A percentile compares a stretch with the other conserved stretches of the same genome.
phyloP scores from a whole-genome alignment of 2,113 vertebrate species.

The Silurus meridionalis region DNA sequence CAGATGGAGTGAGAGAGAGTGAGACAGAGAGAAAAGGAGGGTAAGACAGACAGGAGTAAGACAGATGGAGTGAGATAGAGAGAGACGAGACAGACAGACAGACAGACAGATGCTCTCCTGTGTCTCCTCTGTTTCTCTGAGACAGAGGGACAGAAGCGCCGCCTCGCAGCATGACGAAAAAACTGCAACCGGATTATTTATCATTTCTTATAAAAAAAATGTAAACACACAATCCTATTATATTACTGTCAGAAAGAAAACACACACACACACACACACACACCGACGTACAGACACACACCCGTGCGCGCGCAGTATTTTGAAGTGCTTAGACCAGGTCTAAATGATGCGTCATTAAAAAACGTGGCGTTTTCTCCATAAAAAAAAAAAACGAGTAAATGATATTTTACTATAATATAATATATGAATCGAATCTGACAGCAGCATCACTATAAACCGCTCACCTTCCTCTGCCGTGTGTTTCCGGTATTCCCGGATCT shows the following conservation, averaged over 20 bases:
- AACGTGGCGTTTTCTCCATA: not conserved
- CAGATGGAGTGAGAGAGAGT: not conserved
- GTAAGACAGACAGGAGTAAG: not conserved
- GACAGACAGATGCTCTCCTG: constrained; percentile 50
- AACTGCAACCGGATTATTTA: not conserved
- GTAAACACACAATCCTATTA: not conserved
- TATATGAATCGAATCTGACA: not conserved
- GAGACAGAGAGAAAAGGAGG: not conserved
- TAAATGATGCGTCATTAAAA: too few relatives aligned
- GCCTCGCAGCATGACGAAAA: constrained; percentile 28
- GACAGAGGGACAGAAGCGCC: constrained; percentile 14
- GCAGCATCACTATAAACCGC: not conserved
- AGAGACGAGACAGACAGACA: not conserved
- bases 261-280: not conserved
- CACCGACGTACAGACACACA: not conserved
- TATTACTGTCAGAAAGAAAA: not conserved
- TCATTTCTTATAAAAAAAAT: not conserved
- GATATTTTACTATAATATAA: too few relatives aligned
- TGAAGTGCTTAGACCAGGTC: not conserved
- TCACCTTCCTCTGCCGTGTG: not conserved
- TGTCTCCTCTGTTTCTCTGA: constrained; percentile 57
- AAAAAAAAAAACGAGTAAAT: not conserved
- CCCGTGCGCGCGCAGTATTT: not conserved
- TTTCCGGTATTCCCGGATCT: not conserved
- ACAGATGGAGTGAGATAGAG: not conserved